These are phyloP conservation scores for Mantis religiosa DNA, from an alignment of 2,888 invertebrate species.

Conservation along the genomic window DNA sequence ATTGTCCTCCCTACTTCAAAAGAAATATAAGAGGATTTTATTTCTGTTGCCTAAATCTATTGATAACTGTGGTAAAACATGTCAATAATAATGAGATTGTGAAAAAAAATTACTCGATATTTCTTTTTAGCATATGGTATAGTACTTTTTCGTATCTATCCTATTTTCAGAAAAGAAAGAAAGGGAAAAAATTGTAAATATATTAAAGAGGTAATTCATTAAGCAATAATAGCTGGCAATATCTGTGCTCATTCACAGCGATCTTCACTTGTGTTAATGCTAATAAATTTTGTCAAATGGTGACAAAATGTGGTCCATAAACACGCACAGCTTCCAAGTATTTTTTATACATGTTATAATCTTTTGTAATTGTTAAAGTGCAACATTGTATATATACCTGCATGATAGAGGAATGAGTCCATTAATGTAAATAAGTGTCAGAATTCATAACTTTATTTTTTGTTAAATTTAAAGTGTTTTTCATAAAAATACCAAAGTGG, in stretches of 20 bases:
- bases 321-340: not conserved
- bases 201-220: too few species aligned
- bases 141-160: too few species aligned
- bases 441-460: not conserved
- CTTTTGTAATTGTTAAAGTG: not conserved
- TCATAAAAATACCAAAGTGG: not conserved
- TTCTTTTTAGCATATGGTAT: too few species aligned
- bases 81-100: too few species aligned
- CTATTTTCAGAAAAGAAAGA: too few species aligned
- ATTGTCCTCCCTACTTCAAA: too few species aligned
- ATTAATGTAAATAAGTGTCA: not conserved
- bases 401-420: not conserved
- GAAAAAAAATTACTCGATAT: too few species aligned
- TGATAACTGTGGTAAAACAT: too few species aligned
- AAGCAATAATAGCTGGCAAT: not conserved
- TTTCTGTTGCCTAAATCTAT: too few species aligned
- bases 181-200: too few species aligned
- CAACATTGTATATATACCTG: not conserved
- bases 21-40: too few species aligned
- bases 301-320: not conserved
- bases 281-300: not conserved
- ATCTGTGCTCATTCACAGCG: not conserved
- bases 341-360: not conserved
- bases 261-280: not conserved
- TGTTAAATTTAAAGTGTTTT: not conserved